Evolutionary conservation across 1,140 invertebrate genomes (phyloP).

Genomic region (Drosophila baimaii): DNA sequence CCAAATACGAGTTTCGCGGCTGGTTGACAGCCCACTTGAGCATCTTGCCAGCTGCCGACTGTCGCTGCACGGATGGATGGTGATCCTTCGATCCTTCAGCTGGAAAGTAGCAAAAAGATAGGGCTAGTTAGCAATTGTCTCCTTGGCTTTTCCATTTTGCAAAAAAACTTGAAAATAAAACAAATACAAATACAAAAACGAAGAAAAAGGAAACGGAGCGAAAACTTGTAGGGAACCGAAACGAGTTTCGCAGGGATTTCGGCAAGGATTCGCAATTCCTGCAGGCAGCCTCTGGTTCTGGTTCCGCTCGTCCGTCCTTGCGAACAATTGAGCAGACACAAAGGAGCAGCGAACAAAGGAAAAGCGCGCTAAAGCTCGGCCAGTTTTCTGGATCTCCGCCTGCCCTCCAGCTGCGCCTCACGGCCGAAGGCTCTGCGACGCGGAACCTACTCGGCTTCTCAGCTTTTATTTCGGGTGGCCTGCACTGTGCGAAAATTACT

Average conservation of each 20-base stretch:
- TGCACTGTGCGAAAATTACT: slow-evolving; percentile 22
- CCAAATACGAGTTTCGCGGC: slow-evolving; percentile 73
- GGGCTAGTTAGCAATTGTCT: slow-evolving; percentile 42
- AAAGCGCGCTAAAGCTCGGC: slow-evolving; percentile 49
- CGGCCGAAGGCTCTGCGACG: neutral
- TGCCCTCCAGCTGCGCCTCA: slow-evolving; percentile 40
- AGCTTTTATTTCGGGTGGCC: slow-evolving; percentile 16
- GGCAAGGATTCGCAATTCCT: slow-evolving; percentile 31
- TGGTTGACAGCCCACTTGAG: slow-evolving; percentile 83
- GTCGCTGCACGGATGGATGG: neutral
- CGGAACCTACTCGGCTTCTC: neutral
- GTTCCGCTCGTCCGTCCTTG: slow-evolving; percentile 28
- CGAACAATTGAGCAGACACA: slow-evolving; percentile 46
- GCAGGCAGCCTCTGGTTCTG: slow-evolving; percentile 24
- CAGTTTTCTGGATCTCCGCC: slow-evolving; percentile 28
- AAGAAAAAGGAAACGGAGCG: neutral
- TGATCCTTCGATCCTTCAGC: neutral
- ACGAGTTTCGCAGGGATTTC: slow-evolving; percentile 28
- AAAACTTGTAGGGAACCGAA: slow-evolving; percentile 31
- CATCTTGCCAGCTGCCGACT: slow-evolving; percentile 69
- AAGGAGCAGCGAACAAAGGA: slow-evolving; percentile 35
- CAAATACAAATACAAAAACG: too few relatives aligned
- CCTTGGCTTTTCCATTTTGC: slow-evolving; percentile 11
- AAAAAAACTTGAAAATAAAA: too few relatives aligned
- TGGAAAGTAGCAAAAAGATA: slow-evolving; percentile 35